phyloP scores from a whole-genome alignment of 1,140 invertebrate species.

The Ostrea denselamellosa region DNA sequence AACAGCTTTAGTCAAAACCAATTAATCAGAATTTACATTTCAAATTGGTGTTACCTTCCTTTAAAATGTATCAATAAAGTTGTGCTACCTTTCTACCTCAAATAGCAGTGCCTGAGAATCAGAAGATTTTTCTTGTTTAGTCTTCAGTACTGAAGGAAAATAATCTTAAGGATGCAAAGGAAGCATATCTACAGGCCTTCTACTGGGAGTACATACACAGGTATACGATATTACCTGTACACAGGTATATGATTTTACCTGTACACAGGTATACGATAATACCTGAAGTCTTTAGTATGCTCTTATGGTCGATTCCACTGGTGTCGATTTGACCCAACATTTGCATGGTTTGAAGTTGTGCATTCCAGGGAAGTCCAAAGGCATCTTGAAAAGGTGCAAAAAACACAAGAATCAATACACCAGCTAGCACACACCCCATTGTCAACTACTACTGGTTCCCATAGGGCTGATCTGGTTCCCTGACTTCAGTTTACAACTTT shows the following conservation, averaged over 20 bases:
- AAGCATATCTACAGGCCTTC: neutral
- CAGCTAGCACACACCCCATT: slow-evolving; percentile 26
- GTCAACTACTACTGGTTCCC: neutral
- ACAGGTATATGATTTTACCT: too few relatives aligned
- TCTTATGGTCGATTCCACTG: slow-evolving; percentile 34
- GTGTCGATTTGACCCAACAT: slow-evolving; percentile 27
- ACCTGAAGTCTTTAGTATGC: slow-evolving; percentile 34
- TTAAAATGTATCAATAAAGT: too few relatives aligned
- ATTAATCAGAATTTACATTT: too few relatives aligned
- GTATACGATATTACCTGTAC: slow-evolving; percentile 12
- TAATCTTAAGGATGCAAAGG: neutral
- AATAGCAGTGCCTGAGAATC: too few relatives aligned
- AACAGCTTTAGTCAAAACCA: too few relatives aligned
- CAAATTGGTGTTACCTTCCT: too few relatives aligned
- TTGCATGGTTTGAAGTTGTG: slow-evolving; percentile 39
- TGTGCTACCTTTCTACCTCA: too few relatives aligned
- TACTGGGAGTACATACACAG: neutral
- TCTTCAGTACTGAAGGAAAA: too few relatives aligned
- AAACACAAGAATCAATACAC: slow-evolving; percentile 24
- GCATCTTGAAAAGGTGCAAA: slow-evolving; percentile 39
- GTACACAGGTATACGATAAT: slow-evolving; percentile 10
- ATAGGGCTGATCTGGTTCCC: neutral
- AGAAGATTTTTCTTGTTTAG: too few relatives aligned
- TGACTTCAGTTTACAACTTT: neutral
- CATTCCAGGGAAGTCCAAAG: slow-evolving; percentile 34